phyloP scores from a whole-genome alignment of 2,888 invertebrate species.

The Eustalomyia histrio region DNA sequence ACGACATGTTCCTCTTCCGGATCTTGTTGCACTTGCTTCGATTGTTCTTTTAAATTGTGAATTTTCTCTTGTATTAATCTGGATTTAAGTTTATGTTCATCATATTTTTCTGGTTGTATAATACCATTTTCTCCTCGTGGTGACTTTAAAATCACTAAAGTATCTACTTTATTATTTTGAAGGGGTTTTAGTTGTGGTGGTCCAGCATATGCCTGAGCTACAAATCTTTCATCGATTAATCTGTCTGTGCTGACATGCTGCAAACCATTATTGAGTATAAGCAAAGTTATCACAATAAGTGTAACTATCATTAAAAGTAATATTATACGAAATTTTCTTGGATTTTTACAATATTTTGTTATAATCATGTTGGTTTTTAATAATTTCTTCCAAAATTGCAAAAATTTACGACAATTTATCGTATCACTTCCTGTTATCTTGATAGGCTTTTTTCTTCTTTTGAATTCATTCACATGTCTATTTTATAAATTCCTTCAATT shows the following conservation, averaged over 20 bases:
- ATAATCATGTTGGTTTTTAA: constrained; percentile 72
- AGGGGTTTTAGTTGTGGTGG: constrained; percentile 27
- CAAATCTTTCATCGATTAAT: constrained; percentile 74
- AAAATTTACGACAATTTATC: constrained; percentile 42
- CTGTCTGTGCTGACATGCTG: constrained; percentile 72
- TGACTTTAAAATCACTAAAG: constrained; percentile 67
- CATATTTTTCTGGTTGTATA: constrained; percentile 79
- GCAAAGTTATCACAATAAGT: constrained; percentile 75
- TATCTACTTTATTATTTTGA: constrained; percentile 35
- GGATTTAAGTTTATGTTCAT: constrained; percentile 77
- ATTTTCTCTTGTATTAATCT: constrained; percentile 78
- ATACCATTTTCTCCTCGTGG: constrained; percentile 74
- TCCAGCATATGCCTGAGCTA: constrained; percentile 71
- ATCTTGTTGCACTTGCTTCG: constrained; percentile 69
- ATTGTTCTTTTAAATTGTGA: constrained; percentile 72
- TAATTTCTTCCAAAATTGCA: constrained; percentile 21
- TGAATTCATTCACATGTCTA: constrained; percentile 37
- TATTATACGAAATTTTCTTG: constrained; percentile 77
- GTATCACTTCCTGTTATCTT: constrained; percentile 7
- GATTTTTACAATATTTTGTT: constrained; percentile 79
- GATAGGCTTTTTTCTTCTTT: constrained; percentile 39
- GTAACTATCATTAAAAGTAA: constrained; percentile 74
- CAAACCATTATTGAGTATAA: constrained; percentile 73
- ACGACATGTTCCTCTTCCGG: constrained; percentile 72
- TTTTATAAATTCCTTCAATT: constrained; percentile 15